A percentile compares a stretch with the other conserved stretches of the same genome.
Evolutionary conservation across 2,888 invertebrate species (phyloP).

Genomic region (Dione juno): DNA sequence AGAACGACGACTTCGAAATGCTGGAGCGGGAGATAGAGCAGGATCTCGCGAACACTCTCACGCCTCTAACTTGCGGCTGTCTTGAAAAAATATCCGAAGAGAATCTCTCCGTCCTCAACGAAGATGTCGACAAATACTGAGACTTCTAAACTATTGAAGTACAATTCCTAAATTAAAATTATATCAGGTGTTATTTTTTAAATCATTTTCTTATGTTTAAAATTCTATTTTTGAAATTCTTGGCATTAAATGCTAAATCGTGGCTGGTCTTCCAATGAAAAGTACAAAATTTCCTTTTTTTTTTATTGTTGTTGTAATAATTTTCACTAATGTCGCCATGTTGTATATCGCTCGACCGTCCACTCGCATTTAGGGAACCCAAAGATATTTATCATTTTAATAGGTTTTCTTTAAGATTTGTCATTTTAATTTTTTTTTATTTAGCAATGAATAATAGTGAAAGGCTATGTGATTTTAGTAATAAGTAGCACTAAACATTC

Average conservation of each 20-base stretch:
- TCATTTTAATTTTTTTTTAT: constrained; percentile 51
- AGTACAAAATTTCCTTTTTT: constrained; percentile 40
- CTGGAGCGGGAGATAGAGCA: constrained; percentile 72
- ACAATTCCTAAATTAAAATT: constrained; percentile 28
- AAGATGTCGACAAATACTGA: constrained; percentile 53
- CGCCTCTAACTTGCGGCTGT: constrained; percentile 58
- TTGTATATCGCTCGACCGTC: constrained; percentile 39
- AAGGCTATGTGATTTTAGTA: constrained; percentile 77
- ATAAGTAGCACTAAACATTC: constrained; percentile 77
- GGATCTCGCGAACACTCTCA: constrained; percentile 58
- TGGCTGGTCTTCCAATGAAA: constrained; percentile 40
- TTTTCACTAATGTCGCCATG: neutral
- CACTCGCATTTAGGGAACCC: constrained; percentile 66
- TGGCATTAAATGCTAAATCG: constrained; percentile 52
- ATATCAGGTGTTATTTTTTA: constrained; percentile 1
- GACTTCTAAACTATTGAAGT: constrained; percentile 10
- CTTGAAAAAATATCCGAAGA: constrained; percentile 77
- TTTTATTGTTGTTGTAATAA: constrained; percentile 5
- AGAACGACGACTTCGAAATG: constrained; percentile 71
- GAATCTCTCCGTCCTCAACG: constrained; percentile 65
- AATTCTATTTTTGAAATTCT: constrained; percentile 27
- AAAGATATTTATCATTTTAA: constrained; percentile 64
- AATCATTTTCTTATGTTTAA: neutral
- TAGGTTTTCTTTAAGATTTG: constrained; percentile 56
- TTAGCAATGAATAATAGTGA: constrained; percentile 48